phyloP scores from a whole-genome alignment of 2,888 invertebrate genomes.

The Mycalesis mineus region DNA sequence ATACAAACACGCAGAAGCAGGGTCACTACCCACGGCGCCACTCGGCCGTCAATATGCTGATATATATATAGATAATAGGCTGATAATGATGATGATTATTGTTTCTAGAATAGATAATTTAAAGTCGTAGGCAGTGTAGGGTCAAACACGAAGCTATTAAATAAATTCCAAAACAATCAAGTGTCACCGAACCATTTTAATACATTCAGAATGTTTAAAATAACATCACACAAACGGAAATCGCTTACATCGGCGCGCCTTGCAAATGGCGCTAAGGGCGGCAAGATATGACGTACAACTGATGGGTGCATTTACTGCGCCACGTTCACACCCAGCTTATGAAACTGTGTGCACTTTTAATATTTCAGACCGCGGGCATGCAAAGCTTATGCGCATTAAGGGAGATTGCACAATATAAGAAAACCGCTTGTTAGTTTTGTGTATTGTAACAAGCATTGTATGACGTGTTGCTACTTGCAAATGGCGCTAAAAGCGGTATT shows the following conservation, averaged over 20 bases:
- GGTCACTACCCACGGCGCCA: too few species aligned
- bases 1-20: too few species aligned
- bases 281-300: conserved; percentile 50
- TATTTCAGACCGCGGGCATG: conserved; percentile 22
- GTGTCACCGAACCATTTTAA: too few species aligned
- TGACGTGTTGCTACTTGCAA: too few species aligned
- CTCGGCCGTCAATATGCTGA: too few species aligned
- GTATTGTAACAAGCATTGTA: neutral
- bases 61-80: too few species aligned
- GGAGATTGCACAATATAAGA: neutral
- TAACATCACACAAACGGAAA: conserved; percentile 16
- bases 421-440: neutral
- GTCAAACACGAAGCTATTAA: too few species aligned
- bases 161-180: too few species aligned
- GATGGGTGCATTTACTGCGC: conserved; percentile 55
- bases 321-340: conserved; percentile 34
- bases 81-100: too few species aligned
- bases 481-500: too few species aligned
- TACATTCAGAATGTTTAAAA: neutral
- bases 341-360: conserved; percentile 32
- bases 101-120: too few species aligned
- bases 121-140: too few species aligned
- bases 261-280: conserved; percentile 55
- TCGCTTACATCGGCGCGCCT: conserved; percentile 29
- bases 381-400: conserved; percentile 17